Evolutionary conservation across 2,113 vertebrate species (phyloP), one percentile per base, ranked within the genome.

Genomic region (Atrichornis clamosus): DNA sequence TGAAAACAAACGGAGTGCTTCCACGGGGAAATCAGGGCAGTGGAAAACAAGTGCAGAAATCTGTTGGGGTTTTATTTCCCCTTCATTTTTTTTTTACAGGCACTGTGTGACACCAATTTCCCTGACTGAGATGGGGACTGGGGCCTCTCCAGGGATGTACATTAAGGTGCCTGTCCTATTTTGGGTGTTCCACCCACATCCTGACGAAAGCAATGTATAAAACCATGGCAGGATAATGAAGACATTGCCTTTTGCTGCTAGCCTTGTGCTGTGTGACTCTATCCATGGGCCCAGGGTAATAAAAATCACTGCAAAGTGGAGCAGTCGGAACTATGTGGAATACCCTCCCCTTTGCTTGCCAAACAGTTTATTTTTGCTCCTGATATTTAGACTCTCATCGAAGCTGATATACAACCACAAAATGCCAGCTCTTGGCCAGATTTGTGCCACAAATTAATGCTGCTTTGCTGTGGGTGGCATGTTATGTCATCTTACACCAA

Each of bases 1-100:
- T 87, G 37, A 95, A 97, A 97, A 94, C 85, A 97, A 97, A 91
- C 10, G 4, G 87, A 95, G 85, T 1, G 12, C 55, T 91, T 68
- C 37, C 65, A 94, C 19, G 9, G 42, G 63, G 95, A 96, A 97
- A 96, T 41, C 63, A 95, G 84, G 68, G 78, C 91, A 96, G 80
- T 8, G 37, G 85, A 94, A 97, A 96, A 89, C 65, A 47, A 89
- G 69, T 4, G 1, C 73, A 62, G 50, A 58, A 85, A 84, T 95
- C 63, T 68, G n/a, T 7, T 79, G 47, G 65, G 35, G 15, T 21
- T 52, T 87, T 77, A 84, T 60, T 33, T 49, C 19, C 37, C 30
- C 7, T 6, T 42, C 20, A 7, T 49, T 44, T 35, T 53, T n/a
- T 84, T 63, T 78, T 56, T 12, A 2, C 68, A 65, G 27, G 46